Percentiles rank a stretch among this genome's conserved stretches.
These are phyloP conservation scores for Podarcis siculus DNA, from an alignment of 2,797 vertebrate genomes.

Conservation along the genomic window DNA sequence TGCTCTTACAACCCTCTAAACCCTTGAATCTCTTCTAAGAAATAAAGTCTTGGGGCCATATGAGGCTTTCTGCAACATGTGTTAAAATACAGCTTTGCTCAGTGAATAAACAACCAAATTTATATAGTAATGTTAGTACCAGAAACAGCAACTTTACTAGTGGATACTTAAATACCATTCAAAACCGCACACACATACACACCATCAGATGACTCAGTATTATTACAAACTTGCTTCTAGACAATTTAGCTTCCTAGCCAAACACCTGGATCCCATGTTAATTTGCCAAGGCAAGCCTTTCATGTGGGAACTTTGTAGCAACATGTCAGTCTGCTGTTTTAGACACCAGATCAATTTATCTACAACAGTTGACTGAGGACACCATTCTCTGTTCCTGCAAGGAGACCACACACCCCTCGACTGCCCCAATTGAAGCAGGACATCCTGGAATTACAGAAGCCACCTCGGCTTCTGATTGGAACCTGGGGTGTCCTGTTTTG, in stretches of 20 bases:
- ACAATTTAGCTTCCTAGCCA: neutral
- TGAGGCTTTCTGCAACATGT: neutral
- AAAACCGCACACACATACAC: neutral
- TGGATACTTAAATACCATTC: neutral
- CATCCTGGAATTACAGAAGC: too few relatives aligned
- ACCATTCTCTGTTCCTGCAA: neutral
- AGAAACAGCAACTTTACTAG: neutral
- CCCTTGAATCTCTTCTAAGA: neutral
- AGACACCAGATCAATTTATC: neutral
- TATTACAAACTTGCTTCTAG: constrained; percentile 3
- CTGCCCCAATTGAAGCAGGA: too few relatives aligned
- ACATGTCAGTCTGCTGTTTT: neutral
- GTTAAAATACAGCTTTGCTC: neutral
- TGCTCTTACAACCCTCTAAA: neutral
- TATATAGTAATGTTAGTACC: neutral
- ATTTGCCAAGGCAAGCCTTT: constrained; percentile 1
- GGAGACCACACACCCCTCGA: too few relatives aligned
- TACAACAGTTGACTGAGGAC: neutral
- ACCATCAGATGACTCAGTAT: neutral
- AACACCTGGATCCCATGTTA: constrained; percentile 3
- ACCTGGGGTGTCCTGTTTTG: too few relatives aligned
- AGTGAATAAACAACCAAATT: neutral
- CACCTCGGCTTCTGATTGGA: too few relatives aligned
- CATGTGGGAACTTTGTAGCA: neutral
- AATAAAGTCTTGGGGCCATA: neutral